These are phyloP conservation scores for Brachionichthys hirsutus DNA, from an alignment of 2,113 vertebrate genomes.

Conservation along the genomic window DNA sequence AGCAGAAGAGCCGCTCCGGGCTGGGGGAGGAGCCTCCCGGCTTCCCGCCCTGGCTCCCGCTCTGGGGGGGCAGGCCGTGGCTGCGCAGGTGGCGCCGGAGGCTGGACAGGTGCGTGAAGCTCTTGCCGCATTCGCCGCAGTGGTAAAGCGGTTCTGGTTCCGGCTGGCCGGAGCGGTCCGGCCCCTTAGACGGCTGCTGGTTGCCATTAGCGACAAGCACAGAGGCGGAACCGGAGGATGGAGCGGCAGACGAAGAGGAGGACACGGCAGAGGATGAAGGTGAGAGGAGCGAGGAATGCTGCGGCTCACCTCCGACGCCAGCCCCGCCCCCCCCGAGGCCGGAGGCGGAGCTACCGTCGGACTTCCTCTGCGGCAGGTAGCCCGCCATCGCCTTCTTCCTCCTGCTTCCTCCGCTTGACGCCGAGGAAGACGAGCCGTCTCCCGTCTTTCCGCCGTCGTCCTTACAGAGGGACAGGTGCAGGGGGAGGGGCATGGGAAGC, in stretches of 20 bases:
- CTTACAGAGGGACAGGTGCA: conserved; percentile 79
- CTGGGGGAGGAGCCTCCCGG: conserved; percentile 73
- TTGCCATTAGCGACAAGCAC: conserved; percentile 76
- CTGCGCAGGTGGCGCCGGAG: conserved; percentile 79
- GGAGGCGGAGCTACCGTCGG: conserved; percentile 69
- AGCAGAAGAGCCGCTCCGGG: conserved; percentile 80
- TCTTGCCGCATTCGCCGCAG: conserved; percentile 81
- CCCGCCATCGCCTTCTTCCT: conserved; percentile 83
- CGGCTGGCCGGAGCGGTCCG: conserved; percentile 64
- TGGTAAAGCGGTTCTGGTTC: conserved; percentile 78
- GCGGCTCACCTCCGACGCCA: conserved; percentile 67
- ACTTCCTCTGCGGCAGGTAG: conserved; percentile 80
- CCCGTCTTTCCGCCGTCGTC: conserved; percentile 70
- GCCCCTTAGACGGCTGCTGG: conserved; percentile 71
- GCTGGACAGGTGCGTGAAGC: conserved; percentile 80
- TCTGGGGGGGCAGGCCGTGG: conserved; percentile 72
- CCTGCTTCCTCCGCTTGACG: conserved; percentile 75
- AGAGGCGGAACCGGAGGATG: conserved; percentile 76
- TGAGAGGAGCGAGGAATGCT: conserved; percentile 72
- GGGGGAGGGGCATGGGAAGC: conserved; percentile 76
- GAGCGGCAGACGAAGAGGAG: conserved; percentile 72
- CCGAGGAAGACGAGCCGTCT: conserved; percentile 63
- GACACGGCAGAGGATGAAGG: conserved; percentile 75
- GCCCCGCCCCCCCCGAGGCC: conserved; percentile 73
- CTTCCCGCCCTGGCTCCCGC: conserved; percentile 66